Percentiles rank a stretch among this genome's conserved stretches.
These are phyloP conservation scores for Luperina nickerlii DNA, from an alignment of 2,888 invertebrate species.

Conservation along the genomic window DNA sequence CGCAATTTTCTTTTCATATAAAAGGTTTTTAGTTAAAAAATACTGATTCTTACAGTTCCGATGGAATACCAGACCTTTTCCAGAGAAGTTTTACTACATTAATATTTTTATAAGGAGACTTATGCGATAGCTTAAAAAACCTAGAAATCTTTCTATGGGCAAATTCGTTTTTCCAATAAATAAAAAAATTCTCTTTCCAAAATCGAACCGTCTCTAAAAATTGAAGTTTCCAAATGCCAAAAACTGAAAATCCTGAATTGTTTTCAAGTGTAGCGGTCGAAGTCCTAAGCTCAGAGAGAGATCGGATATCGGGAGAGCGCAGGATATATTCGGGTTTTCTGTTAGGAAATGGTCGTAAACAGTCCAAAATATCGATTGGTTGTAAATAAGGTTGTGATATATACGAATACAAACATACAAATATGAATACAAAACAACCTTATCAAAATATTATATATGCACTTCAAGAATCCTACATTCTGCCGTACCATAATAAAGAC, in stretches of 20 bases:
- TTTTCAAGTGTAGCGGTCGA: background rate
- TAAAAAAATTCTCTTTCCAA: background rate
- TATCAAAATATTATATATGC: no score
- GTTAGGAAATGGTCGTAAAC: background rate
- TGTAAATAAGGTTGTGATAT: background rate
- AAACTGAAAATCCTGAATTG: background rate
- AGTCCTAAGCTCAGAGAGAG: background rate
- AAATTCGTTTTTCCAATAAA: background rate
- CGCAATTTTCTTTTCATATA: background rate
- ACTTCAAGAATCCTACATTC: background rate
- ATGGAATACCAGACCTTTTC: slow-evolving; percentile 11
- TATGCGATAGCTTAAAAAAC: slow-evolving; percentile 2
- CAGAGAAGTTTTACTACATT: slow-evolving; percentile 4
- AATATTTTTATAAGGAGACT: slow-evolving; percentile 27
- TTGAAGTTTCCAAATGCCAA: background rate
- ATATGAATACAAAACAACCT: no score
- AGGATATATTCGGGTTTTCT: background rate
- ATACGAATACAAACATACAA: no score
- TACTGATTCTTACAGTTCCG: slow-evolving; percentile 20
- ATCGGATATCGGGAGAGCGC: no score
- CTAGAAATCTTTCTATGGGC: no score
- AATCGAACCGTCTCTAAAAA: background rate
- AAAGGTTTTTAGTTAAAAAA: slow-evolving; percentile 19
- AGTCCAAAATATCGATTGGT: background rate
- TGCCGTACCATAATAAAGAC: background rate